These are phyloP conservation scores for Zapus hudsonius DNA, from an alignment of 2,113 vertebrate species.

Conservation along the genomic window DNA sequence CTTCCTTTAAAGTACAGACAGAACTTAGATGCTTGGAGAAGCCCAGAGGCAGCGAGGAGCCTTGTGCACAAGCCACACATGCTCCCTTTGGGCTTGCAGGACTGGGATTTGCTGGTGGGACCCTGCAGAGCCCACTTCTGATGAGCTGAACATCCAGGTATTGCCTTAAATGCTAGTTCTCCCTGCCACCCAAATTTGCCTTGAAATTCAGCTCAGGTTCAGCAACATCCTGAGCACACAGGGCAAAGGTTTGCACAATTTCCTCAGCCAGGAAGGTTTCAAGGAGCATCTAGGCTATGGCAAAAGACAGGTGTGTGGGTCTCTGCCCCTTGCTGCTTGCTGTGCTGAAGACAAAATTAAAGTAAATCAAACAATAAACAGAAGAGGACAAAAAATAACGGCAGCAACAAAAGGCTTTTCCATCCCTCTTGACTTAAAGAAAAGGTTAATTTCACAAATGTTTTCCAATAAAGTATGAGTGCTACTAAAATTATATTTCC, in stretches of 20 bases:
- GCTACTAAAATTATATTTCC: neutral
- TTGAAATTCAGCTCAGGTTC: neutral
- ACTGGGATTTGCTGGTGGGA: neutral
- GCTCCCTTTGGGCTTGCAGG: neutral
- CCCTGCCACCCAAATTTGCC: neutral
- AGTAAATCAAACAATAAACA: neutral
- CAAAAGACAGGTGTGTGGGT: neutral
- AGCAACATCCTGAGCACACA: neutral
- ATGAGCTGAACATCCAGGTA: neutral
- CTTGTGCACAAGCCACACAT: no score
- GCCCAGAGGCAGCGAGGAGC: neutral
- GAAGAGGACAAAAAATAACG: neutral
- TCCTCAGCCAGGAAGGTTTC: neutral
- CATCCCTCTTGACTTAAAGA: neutral
- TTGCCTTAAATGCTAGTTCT: neutral
- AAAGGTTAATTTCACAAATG: slow-evolving; percentile 1
- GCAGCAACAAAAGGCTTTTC: neutral
- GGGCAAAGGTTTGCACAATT: neutral
- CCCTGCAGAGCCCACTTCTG: neutral
- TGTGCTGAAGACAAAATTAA: neutral
- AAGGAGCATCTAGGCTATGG: no score
- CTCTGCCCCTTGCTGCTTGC: neutral
- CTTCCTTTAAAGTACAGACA: neutral
- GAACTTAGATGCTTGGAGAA: neutral
- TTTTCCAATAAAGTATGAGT: neutral